phyloP scores from a whole-genome alignment of 2,113 vertebrate genomes.

The Struthio camelus region DNA sequence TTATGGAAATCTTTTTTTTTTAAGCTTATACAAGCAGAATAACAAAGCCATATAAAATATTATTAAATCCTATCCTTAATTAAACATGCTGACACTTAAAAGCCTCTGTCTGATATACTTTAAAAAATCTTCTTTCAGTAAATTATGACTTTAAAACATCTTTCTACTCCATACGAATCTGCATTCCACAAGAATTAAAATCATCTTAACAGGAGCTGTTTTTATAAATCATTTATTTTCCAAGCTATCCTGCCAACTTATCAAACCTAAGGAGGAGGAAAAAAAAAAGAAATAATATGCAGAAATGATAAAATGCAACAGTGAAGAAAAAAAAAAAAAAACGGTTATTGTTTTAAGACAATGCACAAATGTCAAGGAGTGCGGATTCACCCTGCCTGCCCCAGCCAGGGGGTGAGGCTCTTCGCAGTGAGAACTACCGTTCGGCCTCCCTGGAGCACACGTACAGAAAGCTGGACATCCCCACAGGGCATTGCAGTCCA shows the following conservation, averaged over 20 bases:
- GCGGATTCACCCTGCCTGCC: not conserved
- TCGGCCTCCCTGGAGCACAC: not conserved
- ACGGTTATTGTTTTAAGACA: not conserved
- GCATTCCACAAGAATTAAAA: slow-evolving; percentile 13
- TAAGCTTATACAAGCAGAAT: slow-evolving; percentile 57
- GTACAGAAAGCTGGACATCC: not conserved
- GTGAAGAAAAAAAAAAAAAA: not conserved
- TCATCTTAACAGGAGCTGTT: not conserved
- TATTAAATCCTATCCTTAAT: slow-evolving; percentile 61
- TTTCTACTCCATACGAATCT: not conserved
- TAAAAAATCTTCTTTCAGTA: slow-evolving; percentile 27
- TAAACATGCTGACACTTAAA: slow-evolving; percentile 65
- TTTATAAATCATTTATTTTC: not conserved
- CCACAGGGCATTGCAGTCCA: not conserved
- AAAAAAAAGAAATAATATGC: not conserved
- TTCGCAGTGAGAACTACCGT: not conserved
- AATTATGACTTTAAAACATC: slow-evolving; percentile 32
- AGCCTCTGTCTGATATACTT: slow-evolving; percentile 54
- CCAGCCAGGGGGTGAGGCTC: not conserved
- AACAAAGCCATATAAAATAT: slow-evolving; percentile 58
- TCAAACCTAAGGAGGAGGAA: not conserved
- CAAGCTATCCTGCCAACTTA: not conserved
- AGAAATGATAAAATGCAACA: not conserved
- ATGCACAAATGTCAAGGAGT: not conserved
- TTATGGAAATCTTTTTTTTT: slow-evolving; percentile 53